phyloP scores from a whole-genome alignment of 2,888 invertebrate species.

The Dasypolia templi region DNA sequence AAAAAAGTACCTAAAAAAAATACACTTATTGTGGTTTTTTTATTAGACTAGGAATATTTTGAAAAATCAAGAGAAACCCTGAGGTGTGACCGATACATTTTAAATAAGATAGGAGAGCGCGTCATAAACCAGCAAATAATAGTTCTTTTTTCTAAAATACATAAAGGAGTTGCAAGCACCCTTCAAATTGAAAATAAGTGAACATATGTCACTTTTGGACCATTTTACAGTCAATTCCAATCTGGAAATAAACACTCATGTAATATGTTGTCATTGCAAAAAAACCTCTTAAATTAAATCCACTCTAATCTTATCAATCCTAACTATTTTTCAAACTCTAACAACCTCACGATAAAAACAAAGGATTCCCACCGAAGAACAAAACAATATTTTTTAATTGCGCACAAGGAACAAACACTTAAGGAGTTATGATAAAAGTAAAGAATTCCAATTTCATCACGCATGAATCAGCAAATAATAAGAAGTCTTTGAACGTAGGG shows the following conservation, averaged over 20 bases:
- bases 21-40: not conserved
- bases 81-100: too few relatives aligned
- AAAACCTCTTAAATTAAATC: conserved; percentile 26
- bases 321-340: not conserved
- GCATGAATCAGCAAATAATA: conserved; percentile 72
- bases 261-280: not conserved
- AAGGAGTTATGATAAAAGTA: conserved; percentile 55
- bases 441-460: conserved; percentile 65
- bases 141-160: too few relatives aligned
- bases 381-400: conserved; percentile 34
- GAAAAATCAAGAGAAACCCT: not conserved
- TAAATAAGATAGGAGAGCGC: too few relatives aligned
- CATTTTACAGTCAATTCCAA: not conserved
- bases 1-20: too few relatives aligned
- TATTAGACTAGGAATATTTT: not conserved
- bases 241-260: not conserved
- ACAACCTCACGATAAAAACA: not conserved
- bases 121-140: too few relatives aligned
- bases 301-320: conserved; percentile 21
- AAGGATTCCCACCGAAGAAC: not conserved
- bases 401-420: conserved; percentile 60
- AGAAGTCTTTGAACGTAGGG: conserved; percentile 67
- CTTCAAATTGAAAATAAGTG: not conserved
- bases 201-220: too few relatives aligned
- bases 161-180: too few relatives aligned